Evolutionary conservation across 2,797 vertebrate genomes (phyloP).

Genomic region (Macropus fuliginosus): DNA sequence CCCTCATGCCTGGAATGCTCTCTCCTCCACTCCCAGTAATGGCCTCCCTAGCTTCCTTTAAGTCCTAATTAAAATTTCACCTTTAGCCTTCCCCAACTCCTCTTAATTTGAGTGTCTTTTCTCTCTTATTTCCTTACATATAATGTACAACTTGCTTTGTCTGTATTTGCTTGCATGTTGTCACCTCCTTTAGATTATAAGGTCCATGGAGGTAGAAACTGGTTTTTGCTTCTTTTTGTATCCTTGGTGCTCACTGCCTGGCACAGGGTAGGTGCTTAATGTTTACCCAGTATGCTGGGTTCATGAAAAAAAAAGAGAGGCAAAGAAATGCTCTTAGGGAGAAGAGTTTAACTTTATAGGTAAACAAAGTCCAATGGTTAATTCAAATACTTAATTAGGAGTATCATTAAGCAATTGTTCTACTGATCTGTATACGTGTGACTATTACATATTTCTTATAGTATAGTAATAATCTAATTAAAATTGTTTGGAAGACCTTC

Average conservation of each 20-base stretch:
- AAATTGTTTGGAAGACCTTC: constrained; percentile 28
- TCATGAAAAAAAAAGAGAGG: constrained; percentile 18
- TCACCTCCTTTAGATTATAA: not conserved
- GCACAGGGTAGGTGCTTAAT: not conserved
- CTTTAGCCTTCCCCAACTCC: not conserved
- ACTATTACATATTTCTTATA: not conserved
- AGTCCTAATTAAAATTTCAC: not conserved
- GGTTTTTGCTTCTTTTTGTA: not conserved
- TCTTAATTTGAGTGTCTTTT: not conserved
- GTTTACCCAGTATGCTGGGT: not conserved
- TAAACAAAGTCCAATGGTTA: constrained; percentile 46
- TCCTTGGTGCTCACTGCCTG: not conserved
- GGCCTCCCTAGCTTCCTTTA: not conserved
- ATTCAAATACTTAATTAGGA: constrained; percentile 30
- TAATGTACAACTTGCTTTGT: not conserved
- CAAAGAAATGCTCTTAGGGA: not conserved
- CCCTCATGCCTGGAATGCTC: not conserved
- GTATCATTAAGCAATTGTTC: constrained; percentile 7
- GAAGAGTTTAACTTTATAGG: constrained; percentile 49
- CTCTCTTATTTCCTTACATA: not conserved
- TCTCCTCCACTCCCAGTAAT: not conserved
- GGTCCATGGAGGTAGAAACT: not conserved
- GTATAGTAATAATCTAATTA: not conserved
- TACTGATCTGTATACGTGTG: constrained; percentile 20
- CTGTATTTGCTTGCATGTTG: not conserved